Evolutionary conservation across 2,113 vertebrate genomes (phyloP).

Genomic region (Lota lota): DNA sequence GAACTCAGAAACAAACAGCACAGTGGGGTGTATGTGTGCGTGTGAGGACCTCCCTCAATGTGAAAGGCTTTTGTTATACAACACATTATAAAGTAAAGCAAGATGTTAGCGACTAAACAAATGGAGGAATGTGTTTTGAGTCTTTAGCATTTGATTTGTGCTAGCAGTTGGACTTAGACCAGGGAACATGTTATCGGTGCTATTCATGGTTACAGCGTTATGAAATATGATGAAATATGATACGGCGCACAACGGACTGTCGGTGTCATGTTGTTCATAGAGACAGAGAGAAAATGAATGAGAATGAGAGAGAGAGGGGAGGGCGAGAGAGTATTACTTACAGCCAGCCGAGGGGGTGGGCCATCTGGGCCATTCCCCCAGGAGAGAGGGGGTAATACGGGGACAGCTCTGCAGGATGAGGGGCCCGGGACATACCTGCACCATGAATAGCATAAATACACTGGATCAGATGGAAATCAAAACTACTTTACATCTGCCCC

Average conservation of each 20-base stretch:
- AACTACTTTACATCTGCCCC: no score
- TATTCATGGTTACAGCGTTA: no score
- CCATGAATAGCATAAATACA: background rate
- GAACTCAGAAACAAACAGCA: background rate
- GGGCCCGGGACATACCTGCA: slow-evolving; percentile 83
- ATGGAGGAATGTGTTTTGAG: background rate
- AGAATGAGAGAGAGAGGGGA: no score
- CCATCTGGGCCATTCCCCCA: slow-evolving; percentile 85
- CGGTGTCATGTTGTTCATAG: no score
- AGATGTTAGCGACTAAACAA: background rate
- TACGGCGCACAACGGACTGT: no score
- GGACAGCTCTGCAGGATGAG: slow-evolving; percentile 82
- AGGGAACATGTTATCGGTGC: no score
- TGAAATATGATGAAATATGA: no score
- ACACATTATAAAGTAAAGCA: background rate
- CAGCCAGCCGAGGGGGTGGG: slow-evolving; percentile 88
- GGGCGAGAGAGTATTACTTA: slow-evolving; percentile 33
- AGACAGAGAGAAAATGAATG: no score
- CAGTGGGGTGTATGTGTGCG: background rate
- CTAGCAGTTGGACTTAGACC: no score
- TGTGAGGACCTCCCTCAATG: background rate
- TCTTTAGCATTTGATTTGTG: no score
- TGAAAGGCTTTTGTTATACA: no score
- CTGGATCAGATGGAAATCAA: no score
- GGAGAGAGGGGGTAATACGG: slow-evolving; percentile 90